A percentile compares a stretch with the other conserved stretches of the same genome.
phyloP scores from a whole-genome alignment of 2,888 invertebrate genomes.

The Chrysolina oricalcia region DNA sequence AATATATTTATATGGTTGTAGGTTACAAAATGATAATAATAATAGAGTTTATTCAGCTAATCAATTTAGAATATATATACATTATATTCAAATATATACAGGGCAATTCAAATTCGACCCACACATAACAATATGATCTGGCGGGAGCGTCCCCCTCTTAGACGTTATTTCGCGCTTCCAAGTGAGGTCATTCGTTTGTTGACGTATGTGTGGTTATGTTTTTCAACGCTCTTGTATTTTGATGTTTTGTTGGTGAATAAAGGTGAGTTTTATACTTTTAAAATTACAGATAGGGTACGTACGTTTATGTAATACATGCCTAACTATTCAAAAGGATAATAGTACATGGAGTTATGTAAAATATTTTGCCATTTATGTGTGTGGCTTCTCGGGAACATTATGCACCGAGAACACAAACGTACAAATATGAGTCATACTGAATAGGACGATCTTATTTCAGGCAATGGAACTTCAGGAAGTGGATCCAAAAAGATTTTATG shows the following conservation, averaged over 20 bases:
- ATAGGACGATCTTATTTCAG: neutral
- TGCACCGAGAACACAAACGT: conserved; percentile 4
- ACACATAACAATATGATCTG: conserved; percentile 12
- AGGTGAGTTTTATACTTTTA: neutral
- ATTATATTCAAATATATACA: too few species aligned
- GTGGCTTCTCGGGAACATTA: neutral
- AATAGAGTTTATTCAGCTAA: too few species aligned
- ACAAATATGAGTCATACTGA: neutral
- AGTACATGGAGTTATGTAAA: neutral
- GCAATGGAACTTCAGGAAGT: too few species aligned
- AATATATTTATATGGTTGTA: too few species aligned
- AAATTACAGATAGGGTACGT: neutral
- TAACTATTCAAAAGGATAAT: neutral
- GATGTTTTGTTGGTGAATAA: neutral
- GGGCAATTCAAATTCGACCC: too few species aligned
- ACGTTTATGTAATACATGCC: neutral
- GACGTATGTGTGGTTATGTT: conserved; percentile 2
- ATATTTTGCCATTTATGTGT: neutral
- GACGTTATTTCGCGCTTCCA: neutral
- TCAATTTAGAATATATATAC: too few species aligned
- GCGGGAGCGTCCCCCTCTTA: neutral
- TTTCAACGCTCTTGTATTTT: conserved; percentile 6
- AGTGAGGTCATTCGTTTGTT: conserved; percentile 4
- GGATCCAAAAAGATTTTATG: neutral
- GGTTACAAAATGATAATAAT: too few species aligned